Evolutionary conservation across 2,797 vertebrate genomes (phyloP).

Genomic region (Chiroxiphia lanceolata): DNA sequence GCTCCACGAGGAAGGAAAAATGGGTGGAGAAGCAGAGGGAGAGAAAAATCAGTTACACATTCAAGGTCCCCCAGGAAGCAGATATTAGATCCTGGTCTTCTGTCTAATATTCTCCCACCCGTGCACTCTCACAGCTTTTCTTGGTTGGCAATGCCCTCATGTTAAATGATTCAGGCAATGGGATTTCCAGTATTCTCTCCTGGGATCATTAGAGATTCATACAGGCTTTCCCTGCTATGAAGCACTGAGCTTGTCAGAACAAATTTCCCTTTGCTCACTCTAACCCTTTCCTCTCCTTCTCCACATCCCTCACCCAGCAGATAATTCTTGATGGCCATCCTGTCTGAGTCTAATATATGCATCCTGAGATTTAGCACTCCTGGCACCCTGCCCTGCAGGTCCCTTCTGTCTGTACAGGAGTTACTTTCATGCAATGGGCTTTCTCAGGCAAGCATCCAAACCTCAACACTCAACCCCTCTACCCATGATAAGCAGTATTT

Average conservation of each 20-base stretch:
- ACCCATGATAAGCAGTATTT: slow-evolving; percentile 8
- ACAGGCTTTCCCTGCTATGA: neutral
- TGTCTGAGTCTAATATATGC: neutral
- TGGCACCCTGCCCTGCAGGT: slow-evolving; percentile 15
- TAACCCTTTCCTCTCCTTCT: neutral
- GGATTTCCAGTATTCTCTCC: neutral
- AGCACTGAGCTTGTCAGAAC: neutral
- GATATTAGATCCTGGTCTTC: neutral
- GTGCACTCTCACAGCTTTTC: neutral
- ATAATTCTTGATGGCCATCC: neutral
- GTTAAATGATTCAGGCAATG: neutral
- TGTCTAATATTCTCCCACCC: neutral
- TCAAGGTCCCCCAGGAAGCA: neutral
- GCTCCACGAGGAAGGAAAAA: neutral
- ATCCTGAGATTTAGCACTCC: slow-evolving; percentile 13
- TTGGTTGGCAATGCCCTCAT: neutral
- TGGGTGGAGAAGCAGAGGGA: neutral
- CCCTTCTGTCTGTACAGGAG: neutral
- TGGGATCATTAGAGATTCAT: neutral
- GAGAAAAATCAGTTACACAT: neutral
- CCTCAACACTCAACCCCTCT: neutral
- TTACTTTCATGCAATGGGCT: slow-evolving; percentile 1
- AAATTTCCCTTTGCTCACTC: neutral
- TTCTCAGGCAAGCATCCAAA: slow-evolving; percentile 57
- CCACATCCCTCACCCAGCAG: neutral